Evolutionary conservation across 1,140 invertebrate species (phyloP).

Genomic region (Hermatobates lingyangjiaoensis): DNA sequence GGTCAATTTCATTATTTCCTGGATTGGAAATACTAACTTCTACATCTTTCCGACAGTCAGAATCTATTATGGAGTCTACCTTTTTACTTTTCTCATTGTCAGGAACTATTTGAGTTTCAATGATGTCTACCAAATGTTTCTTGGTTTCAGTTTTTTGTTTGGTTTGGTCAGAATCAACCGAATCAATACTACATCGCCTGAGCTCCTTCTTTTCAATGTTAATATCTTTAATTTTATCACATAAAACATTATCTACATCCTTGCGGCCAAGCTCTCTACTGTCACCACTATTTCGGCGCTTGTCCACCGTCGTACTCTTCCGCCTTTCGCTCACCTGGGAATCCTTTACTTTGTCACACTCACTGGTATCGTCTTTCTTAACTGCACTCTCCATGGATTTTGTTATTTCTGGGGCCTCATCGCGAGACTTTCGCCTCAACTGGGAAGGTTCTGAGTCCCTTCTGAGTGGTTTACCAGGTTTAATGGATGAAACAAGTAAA

Average conservation of each 20-base stretch:
- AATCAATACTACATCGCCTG: slow-evolving; percentile 12
- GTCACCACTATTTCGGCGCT: slow-evolving; percentile 11
- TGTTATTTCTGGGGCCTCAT: slow-evolving; percentile 12
- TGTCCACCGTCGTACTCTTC: slow-evolving; percentile 13
- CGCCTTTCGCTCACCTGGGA: slow-evolving; percentile 15
- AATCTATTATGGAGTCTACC: too few relatives aligned
- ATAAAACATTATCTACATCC: slow-evolving; percentile 11
- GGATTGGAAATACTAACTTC: slow-evolving; percentile 7
- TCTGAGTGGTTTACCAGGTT: slow-evolving; percentile 10
- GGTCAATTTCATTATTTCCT: slow-evolving; percentile 11
- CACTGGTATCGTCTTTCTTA: slow-evolving; percentile 14
- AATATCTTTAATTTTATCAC: slow-evolving; percentile 15
- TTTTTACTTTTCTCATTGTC: slow-evolving; percentile 8
- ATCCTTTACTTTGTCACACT: slow-evolving; percentile 17
- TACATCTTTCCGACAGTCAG: slow-evolving; percentile 12
- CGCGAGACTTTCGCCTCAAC: slow-evolving; percentile 15
- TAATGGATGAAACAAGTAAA: not conserved
- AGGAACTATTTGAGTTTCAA: not conserved
- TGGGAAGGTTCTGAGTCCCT: slow-evolving; percentile 14
- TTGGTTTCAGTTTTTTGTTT: slow-evolving; percentile 2
- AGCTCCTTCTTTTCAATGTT: slow-evolving; percentile 14
- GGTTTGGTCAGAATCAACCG: slow-evolving; percentile 2
- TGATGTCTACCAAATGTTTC: not conserved
- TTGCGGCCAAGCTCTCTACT: slow-evolving; percentile 9
- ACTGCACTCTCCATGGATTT: slow-evolving; percentile 9